Conservation (phyloP, 2,888 invertebrate species). For the Apamea sordens region DNA sequence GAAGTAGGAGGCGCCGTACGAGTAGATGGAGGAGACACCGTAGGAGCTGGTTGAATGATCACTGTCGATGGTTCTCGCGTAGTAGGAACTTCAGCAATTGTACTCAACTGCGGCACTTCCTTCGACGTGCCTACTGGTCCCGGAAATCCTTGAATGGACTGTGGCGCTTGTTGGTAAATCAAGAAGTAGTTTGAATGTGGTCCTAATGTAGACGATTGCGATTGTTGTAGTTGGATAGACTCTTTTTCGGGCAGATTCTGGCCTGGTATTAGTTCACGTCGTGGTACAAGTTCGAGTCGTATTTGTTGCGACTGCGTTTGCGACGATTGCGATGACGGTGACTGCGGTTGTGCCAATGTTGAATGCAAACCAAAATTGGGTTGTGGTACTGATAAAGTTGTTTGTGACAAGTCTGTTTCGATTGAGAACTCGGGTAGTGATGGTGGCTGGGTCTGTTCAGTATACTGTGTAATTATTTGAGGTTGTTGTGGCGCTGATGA, state of each 20-base stretch:
- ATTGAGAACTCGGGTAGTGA: conserved; percentile 36
- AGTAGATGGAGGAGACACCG: conserved; percentile 50
- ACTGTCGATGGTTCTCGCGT: conserved; percentile 43
- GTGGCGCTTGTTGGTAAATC: conserved; percentile 77
- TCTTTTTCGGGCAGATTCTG: conserved; percentile 33
- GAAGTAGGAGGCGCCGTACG: conserved; percentile 60
- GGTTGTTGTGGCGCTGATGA: conserved; percentile 38
- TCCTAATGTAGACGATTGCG: conserved; percentile 41
- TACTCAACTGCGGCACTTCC: conserved; percentile 50
- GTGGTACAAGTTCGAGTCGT: conserved; percentile 44
- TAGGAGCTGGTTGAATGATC: conserved; percentile 53
- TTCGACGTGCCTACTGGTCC: conserved; percentile 42
- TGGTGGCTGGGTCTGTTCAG: conserved; percentile 44
- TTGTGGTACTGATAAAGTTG: conserved; percentile 36
- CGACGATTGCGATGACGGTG: conserved; percentile 33
- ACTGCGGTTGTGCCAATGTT: conserved; percentile 14
- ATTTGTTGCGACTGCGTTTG: conserved; percentile 54
- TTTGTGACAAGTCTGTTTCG: conserved; percentile 27
- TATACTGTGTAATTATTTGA: conserved; percentile 45
- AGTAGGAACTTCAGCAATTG: conserved; percentile 16
- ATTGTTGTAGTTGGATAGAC: conserved; percentile 27
- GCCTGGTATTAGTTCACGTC: conserved; percentile 21
- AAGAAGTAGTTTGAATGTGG: conserved; percentile 68
- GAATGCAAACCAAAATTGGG: conserved; percentile 12
- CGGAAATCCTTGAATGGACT: conserved; percentile 63